A percentile compares a stretch with the other conserved stretches of the same genome.
Conservation (phyloP, 2,888 invertebrate species). For the Parascotia fuliginaria region DNA sequence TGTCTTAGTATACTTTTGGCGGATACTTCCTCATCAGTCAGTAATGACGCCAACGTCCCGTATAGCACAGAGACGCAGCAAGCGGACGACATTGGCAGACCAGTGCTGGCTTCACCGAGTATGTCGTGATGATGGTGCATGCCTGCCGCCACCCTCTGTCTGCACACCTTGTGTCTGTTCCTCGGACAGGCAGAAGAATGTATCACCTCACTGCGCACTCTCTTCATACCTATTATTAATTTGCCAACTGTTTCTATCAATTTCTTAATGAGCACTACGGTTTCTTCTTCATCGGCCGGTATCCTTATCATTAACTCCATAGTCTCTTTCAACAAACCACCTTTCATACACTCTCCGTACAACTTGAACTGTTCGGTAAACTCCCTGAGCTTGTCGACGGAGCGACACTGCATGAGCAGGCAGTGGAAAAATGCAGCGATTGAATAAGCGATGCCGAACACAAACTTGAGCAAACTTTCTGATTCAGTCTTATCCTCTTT, state of each 20-base stretch:
- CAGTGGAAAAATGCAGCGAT: conserved; percentile 87
- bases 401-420: conserved; percentile 83
- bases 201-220: conserved; percentile 83
- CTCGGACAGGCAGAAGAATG: conserved; percentile 83
- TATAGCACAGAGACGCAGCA: conserved; percentile 86
- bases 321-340: conserved; percentile 84
- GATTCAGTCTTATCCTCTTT: conserved; percentile 73
- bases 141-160: conserved; percentile 69
- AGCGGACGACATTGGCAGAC: conserved; percentile 69
- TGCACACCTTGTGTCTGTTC: conserved; percentile 82
- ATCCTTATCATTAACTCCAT: conserved; percentile 83
- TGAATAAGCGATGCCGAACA: conserved; percentile 86
- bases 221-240: conserved; percentile 84
- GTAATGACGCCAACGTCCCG: conserved; percentile 78
- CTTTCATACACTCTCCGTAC: conserved; percentile 86
- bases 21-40: conserved; percentile 73
- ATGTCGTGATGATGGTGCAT: conserved; percentile 87
- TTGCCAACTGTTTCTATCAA: conserved; percentile 85
- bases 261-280: conserved; percentile 77
- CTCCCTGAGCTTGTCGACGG: conserved; percentile 80
- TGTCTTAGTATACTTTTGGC: conserved; percentile 69
- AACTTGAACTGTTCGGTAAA: conserved; percentile 86
- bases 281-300: conserved; percentile 68
- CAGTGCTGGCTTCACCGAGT: conserved; percentile 78
- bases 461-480: conserved; percentile 83